Base-by-base conservation (phyloP, 2,797 vertebrate species). In the Geotrypetes seraphini region DNA sequence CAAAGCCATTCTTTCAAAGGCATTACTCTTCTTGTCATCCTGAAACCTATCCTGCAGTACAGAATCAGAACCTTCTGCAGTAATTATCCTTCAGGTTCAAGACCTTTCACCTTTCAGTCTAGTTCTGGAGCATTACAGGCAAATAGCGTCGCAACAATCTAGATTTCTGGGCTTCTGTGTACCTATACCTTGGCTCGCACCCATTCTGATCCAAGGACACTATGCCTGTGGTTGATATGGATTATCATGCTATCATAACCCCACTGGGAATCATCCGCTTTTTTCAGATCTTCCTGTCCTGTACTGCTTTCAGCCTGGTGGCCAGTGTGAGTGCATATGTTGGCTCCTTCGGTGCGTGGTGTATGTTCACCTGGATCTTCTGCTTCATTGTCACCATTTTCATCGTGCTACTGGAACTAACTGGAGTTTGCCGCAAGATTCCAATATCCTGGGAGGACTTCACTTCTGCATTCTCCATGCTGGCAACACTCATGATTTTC, bases 311-410 rank as follows among this genome's bases (percentile, higher is more conserved):
- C 67, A 85, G 86, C 53, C 39, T 93, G 66, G 85, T 74, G 50
- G 83, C 85, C 1, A 80, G 76, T 0, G 20, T 51, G 2, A 3
- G 7, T 1, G 0, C 1, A 5, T 7, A 0, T 0, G 0, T 0
- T 0, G 0, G 0, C 1, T 7, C 75, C 19, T 85, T 70, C 5
- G 87, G 86, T 44, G 41, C 36, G 0, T 90, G 87, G 88, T 85
- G 87, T 47, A 86, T 91, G 85, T 89, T 90, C 67, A 73, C 72
- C 6, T 92, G 89, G 90, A 84, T 81, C 50, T 78, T 91, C 57
- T 89, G 87, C 46, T 90, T 89, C 17, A 7, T 28, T 0, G 6
- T 84, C 27, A 86, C 86, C 0, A 11, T 91, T 10, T 27, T 86
- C 19, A 73, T 91, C 8, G 46, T 92, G 17, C 0, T 84, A 9